These are phyloP conservation scores for Cylindroiulus punctatus DNA, from an alignment of 2,888 invertebrate species.

Conservation along the genomic window DNA sequence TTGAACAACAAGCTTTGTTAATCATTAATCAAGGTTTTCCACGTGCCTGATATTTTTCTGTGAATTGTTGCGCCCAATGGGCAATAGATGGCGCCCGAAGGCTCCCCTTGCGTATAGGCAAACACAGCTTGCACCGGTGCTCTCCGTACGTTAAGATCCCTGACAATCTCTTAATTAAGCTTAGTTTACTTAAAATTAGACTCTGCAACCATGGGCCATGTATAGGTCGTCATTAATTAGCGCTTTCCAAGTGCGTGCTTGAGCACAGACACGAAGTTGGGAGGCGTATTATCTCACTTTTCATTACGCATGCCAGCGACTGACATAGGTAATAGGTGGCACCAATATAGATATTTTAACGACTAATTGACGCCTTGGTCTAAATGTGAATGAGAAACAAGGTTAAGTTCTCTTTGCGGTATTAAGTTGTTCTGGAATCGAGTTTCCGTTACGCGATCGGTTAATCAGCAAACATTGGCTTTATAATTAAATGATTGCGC, in stretches of 20 bases:
- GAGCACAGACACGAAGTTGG: not conserved
- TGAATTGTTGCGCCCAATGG: not conserved
- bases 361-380: too few species aligned
- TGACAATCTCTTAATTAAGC: not conserved
- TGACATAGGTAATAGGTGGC: not conserved
- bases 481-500: conserved; percentile 12
- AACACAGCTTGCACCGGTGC: not conserved
- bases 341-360: too few species aligned
- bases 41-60: not conserved
- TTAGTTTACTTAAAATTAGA: too few species aligned
- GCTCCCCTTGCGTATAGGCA: not conserved
- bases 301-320: not conserved
- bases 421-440: not conserved
- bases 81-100: not conserved
- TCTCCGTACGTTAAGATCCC: not conserved
- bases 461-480: not conserved
- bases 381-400: not conserved
- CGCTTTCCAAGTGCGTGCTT: not conserved
- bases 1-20: too few species aligned
- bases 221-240: not conserved
- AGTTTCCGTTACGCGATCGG: not conserved
- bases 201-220: too few species aligned
- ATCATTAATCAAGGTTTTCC: not conserved
- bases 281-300: not conserved
- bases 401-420: not conserved